phyloP scores from a whole-genome alignment of 2,888 invertebrate genomes.

The Rhopalosiphum nymphaeae region DNA sequence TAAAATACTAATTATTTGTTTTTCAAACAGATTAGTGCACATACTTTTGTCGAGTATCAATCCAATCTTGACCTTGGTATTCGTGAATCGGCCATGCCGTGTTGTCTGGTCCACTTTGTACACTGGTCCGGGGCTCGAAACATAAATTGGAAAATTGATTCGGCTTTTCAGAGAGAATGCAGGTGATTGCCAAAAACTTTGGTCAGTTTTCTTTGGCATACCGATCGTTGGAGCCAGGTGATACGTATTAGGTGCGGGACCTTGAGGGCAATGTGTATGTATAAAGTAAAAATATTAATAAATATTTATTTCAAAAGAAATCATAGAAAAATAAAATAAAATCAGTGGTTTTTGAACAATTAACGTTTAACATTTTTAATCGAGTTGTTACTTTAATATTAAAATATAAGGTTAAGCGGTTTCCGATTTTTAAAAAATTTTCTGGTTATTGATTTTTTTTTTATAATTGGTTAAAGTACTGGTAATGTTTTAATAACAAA shows the following conservation, averaged over 20 bases:
- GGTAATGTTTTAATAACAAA: background rate
- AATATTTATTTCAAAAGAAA: background rate
- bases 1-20: background rate
- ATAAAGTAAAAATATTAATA: background rate
- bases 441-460: background rate
- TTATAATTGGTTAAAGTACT: background rate
- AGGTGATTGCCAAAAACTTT: constrained; percentile 26
- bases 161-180: background rate
- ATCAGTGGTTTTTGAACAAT: background rate
- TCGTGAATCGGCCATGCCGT: background rate
- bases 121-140: constrained; percentile 16
- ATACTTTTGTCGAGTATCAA: background rate
- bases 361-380: background rate
- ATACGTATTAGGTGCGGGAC: constrained; percentile 4
- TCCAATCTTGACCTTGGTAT: background rate
- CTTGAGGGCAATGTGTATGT: background rate
- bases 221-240: constrained; percentile 17
- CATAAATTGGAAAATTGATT: background rate
- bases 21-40: background rate
- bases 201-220: constrained; percentile 41
- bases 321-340: background rate
- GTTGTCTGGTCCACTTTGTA: constrained; percentile 7
- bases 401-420: background rate
- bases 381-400: background rate
- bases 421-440: background rate